Evolutionary conservation across 2,797 vertebrate species (phyloP), one percentile per base, ranked within the genome.

Genomic region (Arnoldichthys spilopterus): DNA sequence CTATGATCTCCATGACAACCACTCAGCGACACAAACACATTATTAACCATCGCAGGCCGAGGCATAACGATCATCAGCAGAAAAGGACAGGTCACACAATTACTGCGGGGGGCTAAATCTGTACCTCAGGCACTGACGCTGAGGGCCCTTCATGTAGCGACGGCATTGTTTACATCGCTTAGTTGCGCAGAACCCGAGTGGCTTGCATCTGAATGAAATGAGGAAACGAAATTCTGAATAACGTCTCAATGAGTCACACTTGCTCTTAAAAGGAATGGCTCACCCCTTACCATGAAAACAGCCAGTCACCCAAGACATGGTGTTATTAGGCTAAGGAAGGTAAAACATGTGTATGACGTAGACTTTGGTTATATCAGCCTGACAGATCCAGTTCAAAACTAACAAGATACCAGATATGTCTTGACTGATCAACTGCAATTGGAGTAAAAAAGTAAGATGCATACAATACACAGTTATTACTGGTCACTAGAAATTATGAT

Each of bases 1-100:
- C 68, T 53, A 51, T 47, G 74, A 61, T 81, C 51, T 59, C 79
- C 79, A 77, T 81, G 74, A 45, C 61, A 81, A 81, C 79, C 79
- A 81, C 74, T 81, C 49, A 63, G 74, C 32, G 69, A 54, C 66
- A 83, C 74, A 58, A 76, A 67, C 63, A 76, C 74, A 74, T 69
- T 76, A 80, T 73, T 76, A 74, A 63, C 77, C 58, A 15, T 22
- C 43, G 7, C 20, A 26, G 76, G 70, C 66, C 43, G 20, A 20
- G 43, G 66, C 58, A 49, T 24, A 54, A 71, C 66, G 67, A 28
- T 54, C 68, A 59, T 76, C 76, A 76, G 68, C 62, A 43, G 79
- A 40, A 83, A 49, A 81, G 51, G 64, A 69, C 79, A 72, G 74
- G 73, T 72, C 59, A 66, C 47, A 63, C 67, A 59, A 72, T 76